Base-by-base conservation (phyloP, 2,888 invertebrate genomes). In the Choristoneura rosaceana region DNA sequence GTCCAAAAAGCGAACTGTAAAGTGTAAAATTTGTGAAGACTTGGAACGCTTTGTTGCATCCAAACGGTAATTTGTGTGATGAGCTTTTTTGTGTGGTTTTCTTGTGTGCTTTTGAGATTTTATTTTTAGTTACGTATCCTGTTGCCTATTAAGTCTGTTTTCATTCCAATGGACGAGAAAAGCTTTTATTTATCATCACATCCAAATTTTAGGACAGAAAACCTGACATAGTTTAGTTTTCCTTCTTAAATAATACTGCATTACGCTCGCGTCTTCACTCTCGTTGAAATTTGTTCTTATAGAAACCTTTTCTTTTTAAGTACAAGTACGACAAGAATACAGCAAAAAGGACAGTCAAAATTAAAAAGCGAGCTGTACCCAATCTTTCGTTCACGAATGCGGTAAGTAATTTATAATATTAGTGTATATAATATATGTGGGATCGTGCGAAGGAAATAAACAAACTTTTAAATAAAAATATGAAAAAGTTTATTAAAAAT, bases 1-100 rank as follows among this genome's bases (percentile, higher is more conserved):
- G 43, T 45, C 9, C 41, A 34, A 69, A 59, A 64, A 64, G 52
- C 41, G 34, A 43, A 50, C 34, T 15, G 34, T 47, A 66, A 65
- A 43, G 15, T 64, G 63, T 71, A 17, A 66, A 52, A 33, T 58
- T 55, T 55, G 14, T 47, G 12, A 58, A 67, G 55, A 38, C 52
- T 61, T 43, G 33, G 17, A 52, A 45, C 41, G 17, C 45, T 62
- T 61, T 41, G 62, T 45, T 45, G 25, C n/a, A 62, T 62, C 33
- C 45, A 62, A 62, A 45, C 45, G 43, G 17, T 43, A 62, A 14
- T 62, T 62, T 62, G 10, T 10, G 17, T 25, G 25, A 25, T 55
- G 17, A 15, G 12, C 25, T 25, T 55, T 55, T 55, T 55, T 25
- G 25, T 25, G 55, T 5, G 55, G 25, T 25, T 55, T 38, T 38